phyloP scores from a whole-genome alignment of 2,113 vertebrate genomes.

The Lagopus muta region DNA sequence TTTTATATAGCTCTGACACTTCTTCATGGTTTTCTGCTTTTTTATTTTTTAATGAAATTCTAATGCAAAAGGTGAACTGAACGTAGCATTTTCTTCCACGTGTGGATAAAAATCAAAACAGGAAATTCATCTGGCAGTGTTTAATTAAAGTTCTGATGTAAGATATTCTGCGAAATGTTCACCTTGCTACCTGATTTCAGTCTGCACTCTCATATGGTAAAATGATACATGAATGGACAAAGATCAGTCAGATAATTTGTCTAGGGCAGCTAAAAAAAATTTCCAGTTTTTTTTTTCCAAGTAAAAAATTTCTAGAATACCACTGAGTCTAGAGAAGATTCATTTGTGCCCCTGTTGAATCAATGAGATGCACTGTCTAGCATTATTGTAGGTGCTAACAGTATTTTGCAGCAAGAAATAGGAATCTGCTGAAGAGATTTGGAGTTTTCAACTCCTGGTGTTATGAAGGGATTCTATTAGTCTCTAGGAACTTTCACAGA shows the following conservation, averaged over 20 bases:
- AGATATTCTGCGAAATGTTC: neutral
- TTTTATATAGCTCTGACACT: neutral
- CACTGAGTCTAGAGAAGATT: neutral
- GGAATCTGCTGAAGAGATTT: neutral
- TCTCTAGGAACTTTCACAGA: neutral
- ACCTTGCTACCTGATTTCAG: neutral
- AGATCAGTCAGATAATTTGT: neutral
- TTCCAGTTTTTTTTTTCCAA: neutral
- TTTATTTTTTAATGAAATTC: neutral
- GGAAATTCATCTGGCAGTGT: neutral
- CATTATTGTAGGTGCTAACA: neutral
- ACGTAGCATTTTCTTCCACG: neutral
- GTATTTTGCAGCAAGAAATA: neutral
- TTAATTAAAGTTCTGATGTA: neutral
- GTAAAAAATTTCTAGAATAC: neutral
- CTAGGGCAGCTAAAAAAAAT: neutral
- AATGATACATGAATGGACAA: neutral
- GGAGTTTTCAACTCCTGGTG: neutral
- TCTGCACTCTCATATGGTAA: rapidly evolving
- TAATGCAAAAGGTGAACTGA: neutral
- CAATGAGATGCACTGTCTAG: neutral
- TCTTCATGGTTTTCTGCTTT: neutral
- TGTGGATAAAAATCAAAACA: neutral
- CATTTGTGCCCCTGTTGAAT: neutral
- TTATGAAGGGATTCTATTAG: neutral